Conservation (phyloP, 2,113 vertebrate species). For the Lepus americanus region DNA sequence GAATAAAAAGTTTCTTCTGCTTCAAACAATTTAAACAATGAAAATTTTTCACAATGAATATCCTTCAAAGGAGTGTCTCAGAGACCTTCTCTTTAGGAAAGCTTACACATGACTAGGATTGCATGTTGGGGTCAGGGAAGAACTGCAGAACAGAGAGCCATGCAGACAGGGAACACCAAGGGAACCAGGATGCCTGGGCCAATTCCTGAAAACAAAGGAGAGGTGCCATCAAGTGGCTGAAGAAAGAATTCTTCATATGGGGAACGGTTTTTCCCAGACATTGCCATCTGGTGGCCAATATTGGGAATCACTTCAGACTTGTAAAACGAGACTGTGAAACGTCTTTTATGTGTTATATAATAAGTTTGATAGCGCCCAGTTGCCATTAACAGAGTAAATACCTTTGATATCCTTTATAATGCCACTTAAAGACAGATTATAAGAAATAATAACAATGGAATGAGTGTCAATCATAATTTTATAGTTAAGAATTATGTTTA, state of each 20-base stretch:
- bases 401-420: not conserved
- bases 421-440: not conserved
- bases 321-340: not conserved
- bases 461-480: not conserved
- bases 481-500: not conserved
- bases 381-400: not conserved
- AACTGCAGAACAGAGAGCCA: not conserved
- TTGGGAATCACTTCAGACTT: slow-evolving; percentile 9
- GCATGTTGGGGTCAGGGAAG: not conserved
- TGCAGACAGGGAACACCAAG: slow-evolving; percentile 31
- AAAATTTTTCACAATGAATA: not conserved
- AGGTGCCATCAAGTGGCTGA: slow-evolving; percentile 84
- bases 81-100: slow-evolving; percentile 43
- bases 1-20: not conserved
- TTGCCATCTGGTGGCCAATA: slow-evolving; percentile 81
- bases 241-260: slow-evolving; percentile 27
- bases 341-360: not conserved
- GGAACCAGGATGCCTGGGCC: not conserved
- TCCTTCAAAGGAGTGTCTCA: slow-evolving; percentile 3
- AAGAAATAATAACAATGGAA: not conserved
- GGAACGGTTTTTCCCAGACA: not conserved
- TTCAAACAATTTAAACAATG: slow-evolving; percentile 15
- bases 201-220: slow-evolving; percentile 66
- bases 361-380: not conserved
- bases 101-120: not conserved